phyloP scores from a whole-genome alignment of 2,797 vertebrate species.

The Lutjanus argentimaculatus region DNA sequence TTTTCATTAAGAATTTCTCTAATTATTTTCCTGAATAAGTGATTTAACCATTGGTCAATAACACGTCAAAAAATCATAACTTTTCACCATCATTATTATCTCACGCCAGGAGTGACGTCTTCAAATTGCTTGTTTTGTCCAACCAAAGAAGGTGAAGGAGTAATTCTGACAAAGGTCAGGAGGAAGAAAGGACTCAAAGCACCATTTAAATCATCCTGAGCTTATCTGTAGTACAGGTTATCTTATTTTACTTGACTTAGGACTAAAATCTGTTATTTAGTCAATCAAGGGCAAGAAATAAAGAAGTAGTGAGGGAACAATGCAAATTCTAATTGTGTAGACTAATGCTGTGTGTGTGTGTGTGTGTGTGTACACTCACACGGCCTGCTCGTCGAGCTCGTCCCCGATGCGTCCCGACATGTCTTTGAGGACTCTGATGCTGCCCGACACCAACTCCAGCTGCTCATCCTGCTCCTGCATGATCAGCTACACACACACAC shows the following conservation, averaged over 20 bases:
- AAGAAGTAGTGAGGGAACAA: background rate
- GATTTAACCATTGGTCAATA: background rate
- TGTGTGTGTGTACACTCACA: constrained; percentile 79
- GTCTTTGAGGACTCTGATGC: constrained; percentile 90
- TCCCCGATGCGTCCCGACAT: constrained; percentile 89
- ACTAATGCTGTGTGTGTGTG: background rate
- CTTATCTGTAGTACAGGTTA: background rate
- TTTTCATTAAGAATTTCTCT: background rate
- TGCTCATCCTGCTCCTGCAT: constrained; percentile 90
- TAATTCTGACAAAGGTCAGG: background rate
- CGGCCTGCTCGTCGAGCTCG: constrained; percentile 89
- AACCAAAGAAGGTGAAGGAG: background rate
- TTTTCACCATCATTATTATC: background rate
- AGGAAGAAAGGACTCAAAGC: background rate
- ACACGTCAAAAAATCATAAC: background rate
- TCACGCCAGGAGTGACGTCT: background rate
- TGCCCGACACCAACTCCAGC: constrained; percentile 90
- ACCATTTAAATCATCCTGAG: background rate
- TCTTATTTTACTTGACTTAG: background rate
- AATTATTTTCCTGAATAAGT: background rate
- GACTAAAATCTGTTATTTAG: background rate
- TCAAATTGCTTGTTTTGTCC: background rate
- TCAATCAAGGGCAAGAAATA: background rate
- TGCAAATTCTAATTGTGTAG: no score
- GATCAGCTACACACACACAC: constrained; percentile 84